phyloP scores from a whole-genome alignment of 2,888 invertebrate species.

The Drosophila demipolita region DNA sequence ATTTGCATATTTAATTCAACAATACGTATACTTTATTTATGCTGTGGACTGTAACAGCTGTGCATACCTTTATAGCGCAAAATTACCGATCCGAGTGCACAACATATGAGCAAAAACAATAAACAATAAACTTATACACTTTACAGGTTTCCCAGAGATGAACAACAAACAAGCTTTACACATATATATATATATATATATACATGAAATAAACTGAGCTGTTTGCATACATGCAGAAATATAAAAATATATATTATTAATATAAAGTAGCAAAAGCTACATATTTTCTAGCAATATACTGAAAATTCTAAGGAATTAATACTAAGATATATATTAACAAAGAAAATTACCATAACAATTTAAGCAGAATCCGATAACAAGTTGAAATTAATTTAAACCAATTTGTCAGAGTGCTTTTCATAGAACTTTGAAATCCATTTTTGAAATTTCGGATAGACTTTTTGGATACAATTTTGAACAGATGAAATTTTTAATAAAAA shows the following conservation, averaged over 20 bases:
- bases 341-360: background rate
- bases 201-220: background rate
- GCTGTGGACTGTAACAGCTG: constrained; percentile 61
- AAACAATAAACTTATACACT: constrained; percentile 64
- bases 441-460: background rate
- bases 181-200: constrained; percentile 39
- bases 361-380: background rate
- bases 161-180: constrained; percentile 70
- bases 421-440: background rate
- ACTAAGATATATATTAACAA: constrained; percentile 7
- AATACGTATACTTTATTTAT: constrained; percentile 50
- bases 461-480: background rate
- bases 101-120: constrained; percentile 56
- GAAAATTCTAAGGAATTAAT: constrained; percentile 25
- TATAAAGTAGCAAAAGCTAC: constrained; percentile 47
- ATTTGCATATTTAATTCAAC: constrained; percentile 53
- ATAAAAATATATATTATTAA: constrained; percentile 5
- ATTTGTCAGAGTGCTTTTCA: constrained; percentile 25
- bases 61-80: constrained; percentile 52
- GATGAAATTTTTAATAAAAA: background rate
- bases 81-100: constrained; percentile 43
- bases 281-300: constrained; percentile 71
- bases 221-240: no score
- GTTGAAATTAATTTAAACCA: background rate
- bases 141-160: constrained; percentile 72